Evolutionary conservation across 2,113 vertebrate genomes (phyloP).

Genomic region (Nothoprocta perdicaria): DNA sequence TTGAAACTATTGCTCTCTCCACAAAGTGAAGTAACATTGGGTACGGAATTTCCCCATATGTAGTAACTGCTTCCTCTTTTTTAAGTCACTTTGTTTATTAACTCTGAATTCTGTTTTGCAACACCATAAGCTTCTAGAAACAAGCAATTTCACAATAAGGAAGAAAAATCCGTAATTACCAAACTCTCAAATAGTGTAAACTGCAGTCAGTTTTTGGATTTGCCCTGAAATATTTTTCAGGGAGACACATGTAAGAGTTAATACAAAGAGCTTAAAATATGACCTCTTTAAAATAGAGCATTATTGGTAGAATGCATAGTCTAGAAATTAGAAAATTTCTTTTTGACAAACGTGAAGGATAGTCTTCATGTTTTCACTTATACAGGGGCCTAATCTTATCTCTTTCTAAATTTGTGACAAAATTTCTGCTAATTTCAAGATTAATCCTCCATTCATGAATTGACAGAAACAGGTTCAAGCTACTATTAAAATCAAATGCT

Average conservation of each 20-base stretch:
- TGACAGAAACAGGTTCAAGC: background rate
- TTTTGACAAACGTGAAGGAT: background rate
- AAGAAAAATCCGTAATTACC: background rate
- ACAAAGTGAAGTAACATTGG: background rate
- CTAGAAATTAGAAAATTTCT: background rate
- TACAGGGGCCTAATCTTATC: background rate
- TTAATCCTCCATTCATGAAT: background rate
- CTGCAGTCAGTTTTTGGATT: background rate
- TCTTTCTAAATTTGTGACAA: background rate
- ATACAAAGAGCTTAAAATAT: background rate
- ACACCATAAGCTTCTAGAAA: background rate
- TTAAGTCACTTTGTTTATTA: background rate
- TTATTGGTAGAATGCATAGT: background rate
- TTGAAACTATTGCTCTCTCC: background rate
- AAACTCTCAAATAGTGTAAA: background rate
- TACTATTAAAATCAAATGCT: background rate
- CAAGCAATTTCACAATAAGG: background rate
- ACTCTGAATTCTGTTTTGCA: background rate
- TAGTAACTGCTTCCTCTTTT: slow-evolving; percentile 28
- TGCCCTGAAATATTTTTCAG: background rate
- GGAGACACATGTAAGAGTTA: background rate
- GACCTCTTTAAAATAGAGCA: background rate
- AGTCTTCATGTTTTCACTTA: background rate
- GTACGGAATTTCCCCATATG: background rate
- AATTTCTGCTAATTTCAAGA: background rate